These are phyloP conservation scores for Falco novaeseelandiae DNA, from an alignment of 2,797 vertebrate species.

Conservation along the genomic window DNA sequence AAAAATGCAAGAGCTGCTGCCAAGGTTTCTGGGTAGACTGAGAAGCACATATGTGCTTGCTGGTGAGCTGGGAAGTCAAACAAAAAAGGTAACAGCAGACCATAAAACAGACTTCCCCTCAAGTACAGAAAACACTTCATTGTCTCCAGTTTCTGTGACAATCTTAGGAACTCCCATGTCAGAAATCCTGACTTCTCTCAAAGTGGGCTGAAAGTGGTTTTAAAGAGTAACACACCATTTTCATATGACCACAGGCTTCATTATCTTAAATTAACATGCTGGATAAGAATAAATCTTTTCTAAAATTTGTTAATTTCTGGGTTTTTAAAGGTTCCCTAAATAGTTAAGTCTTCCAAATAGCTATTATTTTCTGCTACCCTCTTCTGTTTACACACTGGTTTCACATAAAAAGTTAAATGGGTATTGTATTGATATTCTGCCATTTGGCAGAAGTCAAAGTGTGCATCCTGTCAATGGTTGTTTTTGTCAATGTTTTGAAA, in stretches of 20 bases:
- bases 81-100: background rate
- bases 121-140: background rate
- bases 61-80: background rate
- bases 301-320: background rate
- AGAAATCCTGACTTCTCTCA: background rate
- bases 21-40: background rate
- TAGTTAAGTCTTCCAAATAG: background rate
- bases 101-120: background rate
- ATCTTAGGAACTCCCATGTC: background rate
- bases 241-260: background rate
- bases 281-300: background rate
- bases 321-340: background rate
- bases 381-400: background rate
- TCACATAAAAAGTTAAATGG: background rate
- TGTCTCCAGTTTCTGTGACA: background rate
- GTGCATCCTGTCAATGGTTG: accelerated
- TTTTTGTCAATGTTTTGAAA: background rate
- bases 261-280: background rate
- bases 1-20: background rate
- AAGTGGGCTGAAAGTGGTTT: background rate
- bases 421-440: background rate
- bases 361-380: background rate
- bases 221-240: background rate
- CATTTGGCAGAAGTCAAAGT: background rate
- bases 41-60: background rate